Evolutionary conservation across 1,140 invertebrate genomes (phyloP).

Genomic region (Oryzaephilus surinamensis): DNA sequence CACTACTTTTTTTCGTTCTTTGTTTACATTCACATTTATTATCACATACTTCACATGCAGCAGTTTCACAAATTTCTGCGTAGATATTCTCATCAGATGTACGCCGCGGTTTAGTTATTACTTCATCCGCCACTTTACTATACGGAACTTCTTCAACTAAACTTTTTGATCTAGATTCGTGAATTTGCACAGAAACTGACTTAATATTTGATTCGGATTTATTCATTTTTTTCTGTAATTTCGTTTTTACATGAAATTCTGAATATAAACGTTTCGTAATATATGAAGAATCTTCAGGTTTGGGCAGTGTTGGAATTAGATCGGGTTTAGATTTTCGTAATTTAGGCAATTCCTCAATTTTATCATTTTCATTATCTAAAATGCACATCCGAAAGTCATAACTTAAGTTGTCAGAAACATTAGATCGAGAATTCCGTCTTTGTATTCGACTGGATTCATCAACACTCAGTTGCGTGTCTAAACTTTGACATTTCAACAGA

Average conservation of each 20-base stretch:
- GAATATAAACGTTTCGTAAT: conserved; percentile 28
- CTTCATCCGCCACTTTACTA: conserved; percentile 28
- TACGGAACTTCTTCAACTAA: conserved; percentile 30
- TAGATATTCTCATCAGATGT: conserved; percentile 26
- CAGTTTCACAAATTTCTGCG: conserved; percentile 28
- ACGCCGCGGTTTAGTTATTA: conserved; percentile 9
- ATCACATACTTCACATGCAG: conserved; percentile 19
- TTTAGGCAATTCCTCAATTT: neutral
- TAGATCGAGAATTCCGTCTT: neutral
- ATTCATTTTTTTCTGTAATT: conserved; percentile 24
- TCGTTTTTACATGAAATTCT: conserved; percentile 31
- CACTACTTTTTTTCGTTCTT: conserved; percentile 21
- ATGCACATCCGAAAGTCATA: conserved; percentile 29
- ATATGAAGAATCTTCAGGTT: conserved; percentile 18
- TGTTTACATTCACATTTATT: conserved; percentile 21
- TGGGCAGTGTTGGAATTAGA: conserved; percentile 28
- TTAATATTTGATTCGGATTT: conserved; percentile 5
- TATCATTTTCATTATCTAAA: conserved; percentile 19
- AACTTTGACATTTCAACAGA: conserved; percentile 29
- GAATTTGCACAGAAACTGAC: conserved; percentile 23
- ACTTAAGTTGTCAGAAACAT: conserved; percentile 3
- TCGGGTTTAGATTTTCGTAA: conserved; percentile 27
- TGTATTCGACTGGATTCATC: conserved; percentile 9
- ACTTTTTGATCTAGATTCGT: conserved; percentile 16
- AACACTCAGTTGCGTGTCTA: conserved; percentile 25